Evolutionary conservation across 37 sponge, comb jelly and placozoan species (phyloP).

Genomic region (Aphrocallistes beatrix): DNA sequence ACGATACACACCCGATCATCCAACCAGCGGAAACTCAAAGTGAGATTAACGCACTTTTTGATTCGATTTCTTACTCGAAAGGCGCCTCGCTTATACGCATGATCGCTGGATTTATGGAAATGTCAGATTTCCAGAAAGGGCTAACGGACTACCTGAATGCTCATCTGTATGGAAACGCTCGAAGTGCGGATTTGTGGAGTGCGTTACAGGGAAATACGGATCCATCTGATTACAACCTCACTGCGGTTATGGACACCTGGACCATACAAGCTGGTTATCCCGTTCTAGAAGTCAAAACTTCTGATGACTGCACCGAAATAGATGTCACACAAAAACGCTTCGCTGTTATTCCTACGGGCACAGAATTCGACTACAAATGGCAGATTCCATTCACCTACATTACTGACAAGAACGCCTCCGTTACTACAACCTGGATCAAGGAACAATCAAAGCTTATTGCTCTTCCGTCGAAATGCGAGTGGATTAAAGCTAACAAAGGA

Average conservation of each 20-base stretch:
- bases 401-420: background rate
- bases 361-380: constrained; percentile 45
- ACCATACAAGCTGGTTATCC: constrained; percentile 78
- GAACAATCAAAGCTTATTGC: background rate
- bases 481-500: constrained; percentile 58
- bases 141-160: constrained; percentile 38
- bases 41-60: constrained; percentile 82
- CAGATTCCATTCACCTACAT: constrained; percentile 49
- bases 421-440: background rate
- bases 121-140: constrained; percentile 38
- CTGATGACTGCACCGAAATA: background rate
- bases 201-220: constrained; percentile 2
- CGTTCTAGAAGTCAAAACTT: constrained; percentile 23
- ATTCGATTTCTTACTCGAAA: constrained; percentile 83
- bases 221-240: background rate
- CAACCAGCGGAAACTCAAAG: constrained; percentile 39
- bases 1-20: constrained; percentile 55
- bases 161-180: constrained; percentile 55
- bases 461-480: background rate
- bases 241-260: constrained; percentile 73
- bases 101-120: constrained; percentile 43
- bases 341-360: background rate
- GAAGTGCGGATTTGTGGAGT: constrained; percentile 55
- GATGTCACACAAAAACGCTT: background rate
- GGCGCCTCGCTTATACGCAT: constrained; percentile 67